Evolutionary conservation across 2,888 invertebrate species (phyloP), one percentile per base, ranked within the genome.

Genomic region (Hermaeophaga mercurialis): DNA sequence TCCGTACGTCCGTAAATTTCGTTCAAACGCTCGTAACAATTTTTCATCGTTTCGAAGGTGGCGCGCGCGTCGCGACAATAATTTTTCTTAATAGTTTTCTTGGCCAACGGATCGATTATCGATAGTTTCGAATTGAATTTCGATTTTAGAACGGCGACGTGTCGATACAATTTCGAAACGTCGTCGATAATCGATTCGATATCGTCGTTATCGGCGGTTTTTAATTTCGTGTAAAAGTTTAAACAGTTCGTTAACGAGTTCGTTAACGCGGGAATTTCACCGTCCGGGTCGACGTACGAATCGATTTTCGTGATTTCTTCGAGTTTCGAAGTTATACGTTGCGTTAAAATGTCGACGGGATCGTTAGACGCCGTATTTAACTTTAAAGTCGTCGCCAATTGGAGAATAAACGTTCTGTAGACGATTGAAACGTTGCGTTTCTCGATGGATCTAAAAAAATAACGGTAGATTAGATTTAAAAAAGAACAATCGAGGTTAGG

Each of bases 91-190:
- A 94, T 75, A 0, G 84, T 80, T 62, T 87, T 84, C 75, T 93
- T 93, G 55, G 89, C 85, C 0, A 91, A 86, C 0, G 94, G 94
- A 80, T 96, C 96, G 3, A 95, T 87, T 1, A 85, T 76, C 12
- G 87, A 88, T 8, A 88, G 79, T 72, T 85, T 82, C 0, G 84
- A 80, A 70, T 85, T 81, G 3, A 88, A 72, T 63, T 80, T 78
- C 0, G 83, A 71, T 66, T 85, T 82, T 0, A 86, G 63, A 14
- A 83, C 74, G 62, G 86, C 86, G 2, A 84, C 75, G 14, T 80
- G 66, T 41, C 74, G 70, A 61, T 75, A 75, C 15, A 72, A 52
- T 58, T 73, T 71, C 3, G 73, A 68, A 33, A 75, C 69, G 1
- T 15, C 9, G n/a, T 22, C 17, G 12, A 52, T 14, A 17, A 7